Evolutionary conservation across 1,140 invertebrate species (phyloP).

Genomic region (Mya arenaria): DNA sequence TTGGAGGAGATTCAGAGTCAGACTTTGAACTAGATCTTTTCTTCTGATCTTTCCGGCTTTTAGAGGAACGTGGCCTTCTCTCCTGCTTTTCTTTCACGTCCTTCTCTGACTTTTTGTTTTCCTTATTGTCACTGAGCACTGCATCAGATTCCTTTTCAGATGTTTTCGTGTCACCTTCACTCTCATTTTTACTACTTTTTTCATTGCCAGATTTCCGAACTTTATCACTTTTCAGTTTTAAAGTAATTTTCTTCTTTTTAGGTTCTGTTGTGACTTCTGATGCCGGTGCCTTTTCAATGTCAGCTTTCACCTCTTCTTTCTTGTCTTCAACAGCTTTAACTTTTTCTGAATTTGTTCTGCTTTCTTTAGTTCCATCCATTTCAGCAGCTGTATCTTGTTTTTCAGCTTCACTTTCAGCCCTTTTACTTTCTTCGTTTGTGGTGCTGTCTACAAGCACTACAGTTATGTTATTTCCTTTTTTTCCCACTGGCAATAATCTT

Average conservation of each 20-base stretch:
- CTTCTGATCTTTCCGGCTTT: neutral
- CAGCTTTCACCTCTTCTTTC: neutral
- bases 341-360: neutral
- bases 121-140: neutral
- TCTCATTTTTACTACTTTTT: neutral
- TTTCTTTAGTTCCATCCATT: neutral
- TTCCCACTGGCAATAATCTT: neutral
- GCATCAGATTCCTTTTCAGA: neutral
- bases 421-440: neutral
- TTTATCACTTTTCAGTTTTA: neutral
- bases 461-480: slow-evolving; percentile 24
- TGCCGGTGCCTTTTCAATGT: neutral
- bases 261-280: neutral
- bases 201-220: neutral
- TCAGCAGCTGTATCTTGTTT: slow-evolving; percentile 13
- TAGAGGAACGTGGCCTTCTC: neutral
- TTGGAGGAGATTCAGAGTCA: slow-evolving; percentile 24
- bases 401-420: neutral
- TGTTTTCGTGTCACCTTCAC: no score
- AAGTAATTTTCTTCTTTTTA: neutral
- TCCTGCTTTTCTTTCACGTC: neutral
- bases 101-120: slow-evolving; percentile 21
- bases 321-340: neutral
- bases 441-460: slow-evolving; percentile 5
- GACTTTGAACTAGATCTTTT: slow-evolving; percentile 12